Base-by-base conservation (phyloP, 2,113 vertebrate species). In the Ahaetulla prasina region DNA sequence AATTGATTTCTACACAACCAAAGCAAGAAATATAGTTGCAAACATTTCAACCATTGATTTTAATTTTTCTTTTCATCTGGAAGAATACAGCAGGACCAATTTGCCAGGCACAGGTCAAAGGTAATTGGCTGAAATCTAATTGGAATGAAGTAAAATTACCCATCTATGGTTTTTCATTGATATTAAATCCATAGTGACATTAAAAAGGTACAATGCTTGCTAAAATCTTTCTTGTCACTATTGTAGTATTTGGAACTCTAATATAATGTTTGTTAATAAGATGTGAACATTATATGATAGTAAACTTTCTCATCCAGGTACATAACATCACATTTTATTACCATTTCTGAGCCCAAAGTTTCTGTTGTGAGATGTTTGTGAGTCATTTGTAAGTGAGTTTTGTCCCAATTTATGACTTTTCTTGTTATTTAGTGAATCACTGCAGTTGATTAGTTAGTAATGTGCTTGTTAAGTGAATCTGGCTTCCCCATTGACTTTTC, bases 281-380 rank as follows among this genome's bases (percentile, higher is more conserved):
- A 92, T 53, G 35, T 91, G 47, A 94, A 80, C 90, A 88, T 30
- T 63, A 39, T 5, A 94, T 93, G 91, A 63, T 93, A 87, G 85
- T 93, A 91, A 85, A 91, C 53, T 95, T 96, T 55, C 74, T 95
- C 74, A 30, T 27, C 60, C 35, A 60, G 53, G 85, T 96, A 94
- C 95, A 87, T 93, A 95, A 92, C 14, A 88, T 96, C 68, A 85
- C 20, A 57, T 91, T 91, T 87, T 43, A 30, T 95, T 96, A 91
- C 47, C 50, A 16, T 93, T 93, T 94, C 20, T 88, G 60, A 85
- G 4, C 55, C 22, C 55, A 57, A 57, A 25, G 55, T 57, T 57
- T 57, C 20, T 55, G 1, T 23, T 55, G 22, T 55, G 54, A 55
- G 54, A 25, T 8, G 9, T 57, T 25, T 25, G 22, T 54, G 53